Evolutionary conservation across 2,888 invertebrate species (phyloP).

Genomic region (Lasiommata megera): DNA sequence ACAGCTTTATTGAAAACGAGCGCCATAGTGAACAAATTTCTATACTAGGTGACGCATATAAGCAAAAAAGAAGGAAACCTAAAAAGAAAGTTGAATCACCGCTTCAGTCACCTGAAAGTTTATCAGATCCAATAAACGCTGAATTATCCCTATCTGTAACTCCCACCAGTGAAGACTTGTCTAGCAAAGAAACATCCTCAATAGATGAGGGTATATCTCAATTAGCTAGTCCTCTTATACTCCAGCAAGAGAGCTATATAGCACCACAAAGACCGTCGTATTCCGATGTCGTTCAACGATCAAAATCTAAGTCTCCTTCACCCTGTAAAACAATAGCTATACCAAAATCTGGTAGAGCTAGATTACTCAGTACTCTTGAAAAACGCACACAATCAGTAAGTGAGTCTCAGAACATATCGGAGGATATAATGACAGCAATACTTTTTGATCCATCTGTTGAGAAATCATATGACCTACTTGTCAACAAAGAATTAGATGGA

Average conservation of each 20-base stretch:
- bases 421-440: slow-evolving; percentile 58
- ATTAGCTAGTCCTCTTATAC: slow-evolving; percentile 50
- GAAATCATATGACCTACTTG: slow-evolving; percentile 72
- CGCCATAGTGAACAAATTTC: slow-evolving; percentile 53
- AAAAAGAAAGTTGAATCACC: slow-evolving; percentile 68
- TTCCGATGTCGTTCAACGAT: slow-evolving; percentile 74
- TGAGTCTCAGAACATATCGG: slow-evolving; percentile 48
- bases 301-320: slow-evolving; percentile 75
- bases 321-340: slow-evolving; percentile 57
- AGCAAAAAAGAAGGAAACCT: slow-evolving; percentile 62
- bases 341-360: slow-evolving; percentile 58
- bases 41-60: slow-evolving; percentile 58
- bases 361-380: slow-evolving; percentile 60
- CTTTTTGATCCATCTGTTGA: slow-evolving; percentile 67
- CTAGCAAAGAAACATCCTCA: slow-evolving; percentile 63
- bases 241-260: slow-evolving; percentile 37
- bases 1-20: slow-evolving; percentile 66
- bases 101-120: slow-evolving; percentile 66
- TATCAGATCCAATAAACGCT: slow-evolving; percentile 74
- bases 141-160: slow-evolving; percentile 71
- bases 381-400: slow-evolving; percentile 60
- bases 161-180: slow-evolving; percentile 69
- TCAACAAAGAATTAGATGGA: slow-evolving; percentile 82
- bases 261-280: slow-evolving; percentile 59
- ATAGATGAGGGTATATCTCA: slow-evolving; percentile 75